Base-by-base conservation (phyloP, 92 coral and sea anemone genomes). In the Montipora capitata region DNA sequence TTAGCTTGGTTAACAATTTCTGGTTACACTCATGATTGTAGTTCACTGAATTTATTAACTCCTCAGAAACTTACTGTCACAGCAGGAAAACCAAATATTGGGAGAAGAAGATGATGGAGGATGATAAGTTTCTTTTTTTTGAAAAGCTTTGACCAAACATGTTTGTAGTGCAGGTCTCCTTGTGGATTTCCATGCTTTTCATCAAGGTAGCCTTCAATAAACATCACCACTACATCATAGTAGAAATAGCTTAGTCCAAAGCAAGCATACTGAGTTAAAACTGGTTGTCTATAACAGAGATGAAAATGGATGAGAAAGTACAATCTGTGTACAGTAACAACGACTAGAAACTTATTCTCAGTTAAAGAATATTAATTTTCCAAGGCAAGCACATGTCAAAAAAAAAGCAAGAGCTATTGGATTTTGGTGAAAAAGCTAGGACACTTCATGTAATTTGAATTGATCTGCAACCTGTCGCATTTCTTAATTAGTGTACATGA, bases 171-270 rank as follows among this genome's bases (percentile, higher is more conserved):
- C 67, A 86, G 52, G 70, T 72, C 77, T 40, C 67, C 70, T 38
- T 66, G 90, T 43, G 96, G 95, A 82, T 88, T 84, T 67, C 84
- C 79, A 64, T 76, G 83, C 68, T 86, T 90, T 65, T 93, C 95
- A 67, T 95, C 89, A 81, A 93, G 92, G 54, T 92, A 97, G 64
- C 92, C 92, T 64, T 91, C 99, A 89, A 92, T 89, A 72, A 90
- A 97, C 99, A 97, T 97, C 41, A 95, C 99, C 58, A 93, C 94
- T 45, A 96, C 76, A 85, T 97, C 99, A 91, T 97, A 97, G 90
- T 90, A 96, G 80, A 97, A 97, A 81, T 97, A 97, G 52, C 92
- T 88, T 73, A 96, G 62, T 44, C 96, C 99, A 97, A 97, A 97
- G 88, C 96, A 95, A 41, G 95, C 93, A 82, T 97, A 97, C 61